phyloP scores from a whole-genome alignment of 2,888 invertebrate species.

The Pyralis farinalis region DNA sequence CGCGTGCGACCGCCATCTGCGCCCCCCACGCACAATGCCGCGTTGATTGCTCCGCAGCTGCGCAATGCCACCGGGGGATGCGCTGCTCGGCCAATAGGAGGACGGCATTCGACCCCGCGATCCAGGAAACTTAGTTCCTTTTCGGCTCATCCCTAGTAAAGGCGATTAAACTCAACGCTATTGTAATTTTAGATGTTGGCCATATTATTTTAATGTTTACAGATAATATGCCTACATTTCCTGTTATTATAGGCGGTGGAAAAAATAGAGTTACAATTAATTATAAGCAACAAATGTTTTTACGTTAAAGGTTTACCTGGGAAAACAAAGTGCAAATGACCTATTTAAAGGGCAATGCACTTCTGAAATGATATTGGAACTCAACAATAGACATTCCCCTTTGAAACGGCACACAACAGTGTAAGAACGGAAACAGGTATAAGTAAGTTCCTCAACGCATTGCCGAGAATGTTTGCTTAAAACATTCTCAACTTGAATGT shows the following conservation, averaged over 20 bases:
- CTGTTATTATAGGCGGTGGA: background rate
- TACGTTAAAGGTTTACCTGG: slow-evolving; percentile 15
- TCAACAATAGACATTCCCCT: slow-evolving; percentile 35
- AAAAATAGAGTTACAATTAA: background rate
- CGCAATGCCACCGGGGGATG: slow-evolving; percentile 39
- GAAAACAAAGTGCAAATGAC: slow-evolving; percentile 30
- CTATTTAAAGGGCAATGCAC: slow-evolving; percentile 47
- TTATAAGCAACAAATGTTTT: slow-evolving; percentile 1
- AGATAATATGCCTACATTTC: background rate
- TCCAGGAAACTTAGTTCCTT: too few relatives aligned
- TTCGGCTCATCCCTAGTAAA: slow-evolving; percentile 6
- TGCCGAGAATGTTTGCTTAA: slow-evolving; percentile 15
- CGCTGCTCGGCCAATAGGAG: slow-evolving; percentile 28
- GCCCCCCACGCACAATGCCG: slow-evolving; percentile 68
- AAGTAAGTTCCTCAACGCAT: slow-evolving; percentile 10
- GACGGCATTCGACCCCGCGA: slow-evolving; percentile 13
- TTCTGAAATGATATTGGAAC: slow-evolving; percentile 27
- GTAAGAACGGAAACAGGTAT: slow-evolving; percentile 32
- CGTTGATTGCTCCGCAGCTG: slow-evolving; percentile 70
- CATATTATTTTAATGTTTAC: slow-evolving; percentile 7
- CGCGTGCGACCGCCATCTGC: slow-evolving; percentile 67
- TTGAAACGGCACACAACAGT: slow-evolving; percentile 16
- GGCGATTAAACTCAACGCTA: slow-evolving; percentile 4
- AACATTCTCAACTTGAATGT: slow-evolving; percentile 9
- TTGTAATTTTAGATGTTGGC: slow-evolving; percentile 8